Base-by-base conservation (phyloP, 2,888 invertebrate species). In the Ligdia adustata region DNA sequence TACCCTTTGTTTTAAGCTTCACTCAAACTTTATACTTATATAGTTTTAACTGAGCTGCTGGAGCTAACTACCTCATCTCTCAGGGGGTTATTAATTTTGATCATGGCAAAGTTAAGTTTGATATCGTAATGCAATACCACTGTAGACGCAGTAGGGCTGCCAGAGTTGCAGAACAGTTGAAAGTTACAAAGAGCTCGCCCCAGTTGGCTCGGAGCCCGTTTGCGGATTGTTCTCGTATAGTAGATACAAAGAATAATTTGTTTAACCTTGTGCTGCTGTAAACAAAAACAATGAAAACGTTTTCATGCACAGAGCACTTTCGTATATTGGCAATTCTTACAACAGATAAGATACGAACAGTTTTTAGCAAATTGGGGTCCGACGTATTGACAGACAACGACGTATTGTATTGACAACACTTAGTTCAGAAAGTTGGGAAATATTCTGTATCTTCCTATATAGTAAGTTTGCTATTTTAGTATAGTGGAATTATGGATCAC, bases 151-250 rank as follows among this genome's bases (percentile, higher is more conserved):
- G 60, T 49, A 57, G 69, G 66, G 69, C 71, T 75, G 71, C 71
- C 71, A 69, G 66, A 76, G 67, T 70, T 66, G 67, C 74, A 75
- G 72, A 75, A 73, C 69, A 72, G 70, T 76, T 73, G 79, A 80
- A 87, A 86, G 80, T 87, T 85, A 74, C 76, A 77, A 76, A 80
- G 79, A 76, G 46, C 82, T 74, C 86, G 89, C 88, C 88, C 88
- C 71, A 89, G 79, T 89, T 89, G 89, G 89, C 89, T 74, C 70
- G 54, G 64, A 79, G 85, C 84, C 85, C 82, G 75, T 61, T 69
- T 66, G 60, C 71, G 66, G 70, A 72, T 79, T 69, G 72, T 38
- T 45, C 43, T 44, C 54, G 41, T 53, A 43, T 48, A 14, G 40
- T 48, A n/a, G n/a, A n/a, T n/a, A 39, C 41, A 57, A 54, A 55